These are phyloP conservation scores for Denticeps clupeoides DNA, from an alignment of 2,797 vertebrate species.

Conservation along the genomic window DNA sequence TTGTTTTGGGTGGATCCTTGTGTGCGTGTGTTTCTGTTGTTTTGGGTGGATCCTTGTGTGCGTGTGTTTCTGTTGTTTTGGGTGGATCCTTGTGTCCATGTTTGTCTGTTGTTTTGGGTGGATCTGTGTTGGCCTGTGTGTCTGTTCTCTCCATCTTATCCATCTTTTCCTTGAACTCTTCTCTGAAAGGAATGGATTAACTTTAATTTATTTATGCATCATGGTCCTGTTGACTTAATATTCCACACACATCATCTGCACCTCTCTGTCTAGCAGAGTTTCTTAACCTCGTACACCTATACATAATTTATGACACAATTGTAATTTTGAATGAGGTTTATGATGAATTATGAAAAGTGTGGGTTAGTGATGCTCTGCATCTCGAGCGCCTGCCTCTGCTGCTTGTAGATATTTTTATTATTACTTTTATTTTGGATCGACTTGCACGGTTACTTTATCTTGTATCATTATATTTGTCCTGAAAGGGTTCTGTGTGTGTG, in stretches of 20 bases:
- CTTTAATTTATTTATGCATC: not conserved
- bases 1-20: too few species aligned
- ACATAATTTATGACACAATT: conserved; percentile 33
- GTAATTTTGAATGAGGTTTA: conserved; percentile 33
- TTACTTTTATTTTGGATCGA: not conserved
- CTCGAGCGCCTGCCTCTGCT: not conserved
- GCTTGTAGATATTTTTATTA: not conserved
- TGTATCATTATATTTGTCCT: conserved; percentile 3
- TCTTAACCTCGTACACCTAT: conserved; percentile 10
- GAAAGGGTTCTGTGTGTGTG: not conserved
- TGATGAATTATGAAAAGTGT: conserved; percentile 35
- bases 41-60: too few species aligned
- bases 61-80: too few species aligned
- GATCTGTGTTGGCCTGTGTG: too few species aligned
- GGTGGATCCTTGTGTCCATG: not conserved
- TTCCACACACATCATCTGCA: not conserved
- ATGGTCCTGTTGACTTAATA: not conserved
- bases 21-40: too few species aligned
- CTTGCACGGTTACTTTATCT: not conserved
- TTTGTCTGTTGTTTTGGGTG: not conserved
- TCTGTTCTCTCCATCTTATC: not conserved
- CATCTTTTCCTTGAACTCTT: not conserved
- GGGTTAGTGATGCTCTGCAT: not conserved
- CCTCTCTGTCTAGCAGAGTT: not conserved
- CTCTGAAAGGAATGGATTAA: not conserved